Conservation (phyloP, 2,888 invertebrate genomes). For the Sipha maydis region DNA sequence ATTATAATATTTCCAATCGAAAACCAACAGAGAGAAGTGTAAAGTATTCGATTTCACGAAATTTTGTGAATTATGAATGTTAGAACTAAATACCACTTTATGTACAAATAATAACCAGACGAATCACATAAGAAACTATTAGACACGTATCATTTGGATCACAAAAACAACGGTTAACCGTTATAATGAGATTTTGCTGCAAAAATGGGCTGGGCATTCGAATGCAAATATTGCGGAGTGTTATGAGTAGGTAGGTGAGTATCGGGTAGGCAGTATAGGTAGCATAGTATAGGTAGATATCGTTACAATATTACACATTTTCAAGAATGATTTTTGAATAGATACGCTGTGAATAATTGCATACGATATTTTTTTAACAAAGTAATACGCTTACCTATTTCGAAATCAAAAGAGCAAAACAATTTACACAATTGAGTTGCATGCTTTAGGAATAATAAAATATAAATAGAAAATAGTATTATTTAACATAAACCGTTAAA, state of each 20-base stretch:
- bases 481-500: neutral
- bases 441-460: neutral
- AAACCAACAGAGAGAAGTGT: neutral
- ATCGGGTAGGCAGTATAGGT: too few species aligned
- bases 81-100: too few species aligned
- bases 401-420: neutral
- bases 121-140: neutral
- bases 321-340: neutral
- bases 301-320: neutral
- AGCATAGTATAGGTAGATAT: too few species aligned
- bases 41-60: neutral
- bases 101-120: too few species aligned
- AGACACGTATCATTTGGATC: neutral
- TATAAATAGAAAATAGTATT: neutral
- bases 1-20: neutral
- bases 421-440: neutral
- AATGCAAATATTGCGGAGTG: neutral
- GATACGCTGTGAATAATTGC: neutral
- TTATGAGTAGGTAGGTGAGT: neutral
- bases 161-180: neutral
- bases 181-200: neutral
- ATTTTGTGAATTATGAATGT: neutral
- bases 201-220: neutral
- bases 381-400: neutral
- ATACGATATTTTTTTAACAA: neutral